Base-by-base conservation (phyloP, 2,888 invertebrate species). In the Kryphioiulus occultus region DNA sequence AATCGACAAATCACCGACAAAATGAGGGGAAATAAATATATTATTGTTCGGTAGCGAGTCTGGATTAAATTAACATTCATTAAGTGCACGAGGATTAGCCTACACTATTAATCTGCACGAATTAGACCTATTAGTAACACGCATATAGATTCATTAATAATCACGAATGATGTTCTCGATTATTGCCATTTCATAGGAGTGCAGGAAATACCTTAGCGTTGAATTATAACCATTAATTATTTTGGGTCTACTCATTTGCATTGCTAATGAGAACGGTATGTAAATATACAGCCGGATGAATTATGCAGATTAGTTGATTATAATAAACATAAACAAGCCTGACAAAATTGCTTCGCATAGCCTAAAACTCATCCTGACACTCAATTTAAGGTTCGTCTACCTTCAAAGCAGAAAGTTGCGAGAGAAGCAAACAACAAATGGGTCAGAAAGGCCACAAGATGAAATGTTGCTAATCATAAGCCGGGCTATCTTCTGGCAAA, bases 241-340 rank as follows among this genome's bases (percentile, higher is more conserved):
- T 68, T 68, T 68, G 26, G 68, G 22, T 26, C 68, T 26, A 68
- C 68, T 68, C 68, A 68, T 68, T 68, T 68, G 68, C 68, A 68
- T 26, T 68, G 68, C 68, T 68, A 68, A 68, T 68, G 68, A 68
- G 68, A 68, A 22, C 68, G 68, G 68, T 68, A 68, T 68, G 68
- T 26, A 68, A 68, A 68, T 68, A 68, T 68, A 26, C 5, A 53
- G 19, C 12, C 22, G 68, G 68, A 26, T 68, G 68, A 68, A 68
- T 68, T 68, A 68, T 68, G 68, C 26, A 68, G 26, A 68, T 68
- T 22, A 68, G 68, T 26, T 68, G 68, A 68, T 68, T 68, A 68
- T 68, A 68, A 68, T 68, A 68, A 26, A 68, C 26, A 68, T 68
- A 68, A 68, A 68, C 68, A 68, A 68, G 68, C 19, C 68, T 68